A percentile compares a stretch with the other conserved stretches of the same genome.
phyloP scores from a whole-genome alignment of 1,140 invertebrate genomes.

The Nephotettix cincticeps region DNA sequence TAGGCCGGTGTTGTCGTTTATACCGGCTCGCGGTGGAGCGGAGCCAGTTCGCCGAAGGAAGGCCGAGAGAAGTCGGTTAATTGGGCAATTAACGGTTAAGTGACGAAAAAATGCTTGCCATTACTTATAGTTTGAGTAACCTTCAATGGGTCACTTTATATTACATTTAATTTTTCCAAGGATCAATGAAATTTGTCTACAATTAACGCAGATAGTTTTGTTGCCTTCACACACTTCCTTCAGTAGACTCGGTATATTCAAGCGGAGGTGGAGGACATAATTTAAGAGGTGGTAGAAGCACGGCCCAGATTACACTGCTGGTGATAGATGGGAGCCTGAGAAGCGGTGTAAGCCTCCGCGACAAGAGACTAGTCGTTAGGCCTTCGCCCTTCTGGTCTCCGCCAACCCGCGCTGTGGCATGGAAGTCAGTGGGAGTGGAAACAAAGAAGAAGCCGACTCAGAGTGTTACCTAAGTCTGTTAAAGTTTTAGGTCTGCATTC shows the following conservation, averaged over 20 bases:
- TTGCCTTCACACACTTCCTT: not conserved
- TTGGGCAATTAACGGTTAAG: too few relatives aligned
- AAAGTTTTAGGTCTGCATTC: too few relatives aligned
- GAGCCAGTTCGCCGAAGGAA: not conserved
- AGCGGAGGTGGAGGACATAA: slow-evolving; percentile 16
- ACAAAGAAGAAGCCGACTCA: too few relatives aligned
- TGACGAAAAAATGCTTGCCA: too few relatives aligned
- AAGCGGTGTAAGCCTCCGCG: not conserved
- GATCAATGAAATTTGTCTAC: not conserved
- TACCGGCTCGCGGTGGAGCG: not conserved
- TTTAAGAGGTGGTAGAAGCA: slow-evolving; percentile 14
- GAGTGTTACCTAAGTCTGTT: too few relatives aligned
- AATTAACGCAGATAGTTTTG: not conserved
- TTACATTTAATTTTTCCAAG: too few relatives aligned
- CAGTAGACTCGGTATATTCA: not conserved
- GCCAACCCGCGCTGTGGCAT: too few relatives aligned
- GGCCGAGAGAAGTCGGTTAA: not conserved
- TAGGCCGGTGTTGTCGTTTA: slow-evolving; percentile 16
- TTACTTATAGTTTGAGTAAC: too few relatives aligned
- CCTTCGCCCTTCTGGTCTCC: not conserved
- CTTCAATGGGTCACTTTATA: too few relatives aligned
- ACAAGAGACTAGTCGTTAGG: not conserved
- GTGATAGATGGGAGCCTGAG: slow-evolving; percentile 6
- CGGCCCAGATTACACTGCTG: not conserved
- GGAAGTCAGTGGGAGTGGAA: too few relatives aligned